Base-by-base conservation (phyloP, 2,797 vertebrate species). In the Oreortyx pictus region DNA sequence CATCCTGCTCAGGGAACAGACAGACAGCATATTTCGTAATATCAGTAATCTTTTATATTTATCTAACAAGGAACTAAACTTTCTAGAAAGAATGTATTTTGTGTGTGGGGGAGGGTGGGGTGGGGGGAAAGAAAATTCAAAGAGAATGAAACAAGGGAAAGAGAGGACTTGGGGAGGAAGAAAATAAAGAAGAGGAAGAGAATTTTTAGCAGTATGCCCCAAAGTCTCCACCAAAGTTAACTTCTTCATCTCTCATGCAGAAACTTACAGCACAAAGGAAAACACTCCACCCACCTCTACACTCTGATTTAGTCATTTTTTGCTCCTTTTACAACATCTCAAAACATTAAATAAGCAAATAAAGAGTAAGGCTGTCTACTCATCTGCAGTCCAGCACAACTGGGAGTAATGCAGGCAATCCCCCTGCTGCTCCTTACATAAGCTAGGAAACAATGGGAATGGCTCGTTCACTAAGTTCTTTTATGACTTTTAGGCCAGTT, bases 121-220 rank as follows among this genome's bases (percentile, higher is more conserved):
- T 10, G 4, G 4, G 11, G 9, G 5, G 29, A 81, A n/a, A 46
- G 23, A 66, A 33, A 19, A 64, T 31, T 13, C 9, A 25, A 18
- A 46, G 17, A 3, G 7, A 31, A 24, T 16, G 7, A 46, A 33
- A 33, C 5, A 31, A 54, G 5, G 12, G 14, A 23, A 71, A 80
- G 17, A 8, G 2, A 11, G 7, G 52, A 37, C 25, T 33, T 0
- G 6, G 33, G 17, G 1, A 2, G 6, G 4, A 3, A 43, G 5
- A 3, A 43, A 64, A 19, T 43, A 31, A 64, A 59, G 31, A 37
- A 27, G 33, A 56, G 19, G 9, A 20, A 47, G n/a, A 2, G 5
- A 46, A 1, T 54, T 78, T 81, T 35, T 54, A 19, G 17, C 9
- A 6, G 76, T 5, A 11, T 39, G 19, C 1, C 11, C 10, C 31